A percentile compares a stretch with the other conserved stretches of the same genome.
Evolutionary conservation across 2,113 vertebrate species (phyloP).

Genomic region (Varanus komodoensis): DNA sequence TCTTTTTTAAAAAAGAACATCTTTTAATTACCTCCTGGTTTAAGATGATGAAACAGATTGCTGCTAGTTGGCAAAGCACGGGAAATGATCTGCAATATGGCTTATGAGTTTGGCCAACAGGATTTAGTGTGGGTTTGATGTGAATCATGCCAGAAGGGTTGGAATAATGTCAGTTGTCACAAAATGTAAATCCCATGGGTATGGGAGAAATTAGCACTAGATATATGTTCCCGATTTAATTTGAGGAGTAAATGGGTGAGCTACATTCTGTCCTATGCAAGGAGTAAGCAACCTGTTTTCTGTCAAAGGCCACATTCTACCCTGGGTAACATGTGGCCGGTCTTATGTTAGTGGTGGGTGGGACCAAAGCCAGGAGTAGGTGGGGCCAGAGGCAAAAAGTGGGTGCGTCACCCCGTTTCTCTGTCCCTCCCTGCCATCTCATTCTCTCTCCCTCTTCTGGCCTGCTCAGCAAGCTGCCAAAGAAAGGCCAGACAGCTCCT

Average conservation of each 20-base stretch:
- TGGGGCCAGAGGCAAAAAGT: too few relatives aligned
- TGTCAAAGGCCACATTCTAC: too few relatives aligned
- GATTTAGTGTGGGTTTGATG: conserved; percentile 13
- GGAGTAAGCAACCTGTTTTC: too few relatives aligned
- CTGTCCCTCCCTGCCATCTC: too few relatives aligned
- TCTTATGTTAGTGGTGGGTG: too few relatives aligned
- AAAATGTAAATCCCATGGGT: not conserved
- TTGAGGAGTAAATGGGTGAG: not conserved
- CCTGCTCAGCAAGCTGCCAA: too few relatives aligned
- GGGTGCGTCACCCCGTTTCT: too few relatives aligned
- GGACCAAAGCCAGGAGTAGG: too few relatives aligned
- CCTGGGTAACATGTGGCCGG: too few relatives aligned
- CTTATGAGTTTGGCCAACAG: conserved; percentile 19
- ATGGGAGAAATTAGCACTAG: not conserved
- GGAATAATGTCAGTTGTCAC: not conserved
- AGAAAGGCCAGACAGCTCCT: too few relatives aligned
- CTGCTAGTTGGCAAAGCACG: conserved; percentile 12
- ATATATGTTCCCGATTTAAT: not conserved
- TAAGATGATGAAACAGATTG: not conserved
- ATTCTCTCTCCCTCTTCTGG: too few relatives aligned
- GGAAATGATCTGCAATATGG: conserved; percentile 23
- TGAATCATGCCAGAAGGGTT: not conserved
- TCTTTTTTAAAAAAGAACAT: not conserved
- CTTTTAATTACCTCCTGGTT: conserved; percentile 29
- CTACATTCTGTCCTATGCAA: not conserved